A percentile compares a stretch with the other conserved stretches of the same genome.
phyloP scores from a whole-genome alignment of 2,888 invertebrate species.

The Drosophila gaucha region DNA sequence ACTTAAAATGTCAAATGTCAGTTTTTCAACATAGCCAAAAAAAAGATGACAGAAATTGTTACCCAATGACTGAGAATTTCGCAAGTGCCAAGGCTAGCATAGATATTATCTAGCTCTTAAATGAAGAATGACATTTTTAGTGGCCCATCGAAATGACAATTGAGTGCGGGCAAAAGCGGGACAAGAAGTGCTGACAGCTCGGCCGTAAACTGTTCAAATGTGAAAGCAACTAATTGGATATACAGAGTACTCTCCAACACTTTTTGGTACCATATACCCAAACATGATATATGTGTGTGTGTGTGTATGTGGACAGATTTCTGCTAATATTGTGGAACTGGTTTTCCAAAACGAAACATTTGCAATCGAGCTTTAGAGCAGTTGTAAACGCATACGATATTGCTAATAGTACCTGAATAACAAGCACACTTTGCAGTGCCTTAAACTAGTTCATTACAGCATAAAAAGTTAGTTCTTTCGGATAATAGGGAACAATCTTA shows the following conservation, averaged over 20 bases:
- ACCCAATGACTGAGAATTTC: constrained; percentile 37
- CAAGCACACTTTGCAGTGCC: not conserved
- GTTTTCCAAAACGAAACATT: constrained; percentile 7
- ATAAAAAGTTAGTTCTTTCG: no score
- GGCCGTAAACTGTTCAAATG: constrained; percentile 58
- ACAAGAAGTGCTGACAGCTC: constrained; percentile 60
- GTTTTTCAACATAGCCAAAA: constrained; percentile 11
- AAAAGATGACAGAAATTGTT: constrained; percentile 20
- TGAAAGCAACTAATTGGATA: constrained; percentile 65
- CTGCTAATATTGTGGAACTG: constrained; percentile 16
- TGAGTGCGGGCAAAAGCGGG: constrained; percentile 31
- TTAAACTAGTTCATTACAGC: not conserved
- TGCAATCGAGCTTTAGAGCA: not conserved
- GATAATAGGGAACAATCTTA: no score
- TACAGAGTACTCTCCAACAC: constrained; percentile 24
- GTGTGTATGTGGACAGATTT: constrained; percentile 13
- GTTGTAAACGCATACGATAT: not conserved
- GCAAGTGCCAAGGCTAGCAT: constrained; percentile 44
- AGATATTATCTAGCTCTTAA: constrained; percentile 58
- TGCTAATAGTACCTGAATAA: not conserved
- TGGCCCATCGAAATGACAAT: constrained; percentile 56
- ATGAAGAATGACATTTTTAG: constrained; percentile 73
- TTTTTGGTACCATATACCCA: constrained; percentile 19
- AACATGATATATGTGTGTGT: constrained; percentile 10
- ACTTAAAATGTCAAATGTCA: constrained; percentile 67